Base-by-base conservation (phyloP, 2,888 invertebrate genomes). In the Cryptocephalus primarius region DNA sequence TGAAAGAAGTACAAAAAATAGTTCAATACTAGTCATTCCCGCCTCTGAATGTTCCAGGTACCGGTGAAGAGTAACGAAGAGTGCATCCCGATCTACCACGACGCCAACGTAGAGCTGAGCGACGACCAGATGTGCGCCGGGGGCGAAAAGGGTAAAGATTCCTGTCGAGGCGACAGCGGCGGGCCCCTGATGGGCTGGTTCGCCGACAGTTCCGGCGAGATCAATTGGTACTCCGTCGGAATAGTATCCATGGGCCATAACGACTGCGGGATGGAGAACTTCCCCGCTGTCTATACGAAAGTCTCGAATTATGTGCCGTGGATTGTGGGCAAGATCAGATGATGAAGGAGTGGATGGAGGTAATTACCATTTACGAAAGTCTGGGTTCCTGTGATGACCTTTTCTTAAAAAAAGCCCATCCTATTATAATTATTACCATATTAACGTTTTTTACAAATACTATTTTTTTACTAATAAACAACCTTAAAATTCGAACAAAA, bases 121-220 rank as follows among this genome's bases (percentile, higher is more conserved):
- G 44, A 50, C 4, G 71, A 73, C 0, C 82, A 83, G 59, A 61
- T 82, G 46, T 82, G 82, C 60, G 79, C 79, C 3, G 80, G 80
- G 3, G 81, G 80, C 2, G 64, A 66, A 53, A 55, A 64, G 1
- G 77, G 78, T 44, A 70, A 74, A 48, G 80, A 80, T 55, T 75
- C 79, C 0, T 82, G 80, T 51, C 73, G 71, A 1, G 79, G 80
- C 1, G 80, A 81, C 56, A 78, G 78, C 1, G 81, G 80, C 8
- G 80, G 80, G 6, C 80, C 80, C 1, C 52, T 73, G 4, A 66
- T 69, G 62, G 62, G 13, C 13, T 34, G 9, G 13, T 12, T 63
- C 42, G 61, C 74, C 3, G 75, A 68, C 49, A 67, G 69, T 1
- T 57, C 65, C 1, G 74, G 74, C 4, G 72, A 74, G 0, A 78